Base-by-base conservation (phyloP, 1,140 invertebrate genomes). In the Branchinecta lynchi region DNA sequence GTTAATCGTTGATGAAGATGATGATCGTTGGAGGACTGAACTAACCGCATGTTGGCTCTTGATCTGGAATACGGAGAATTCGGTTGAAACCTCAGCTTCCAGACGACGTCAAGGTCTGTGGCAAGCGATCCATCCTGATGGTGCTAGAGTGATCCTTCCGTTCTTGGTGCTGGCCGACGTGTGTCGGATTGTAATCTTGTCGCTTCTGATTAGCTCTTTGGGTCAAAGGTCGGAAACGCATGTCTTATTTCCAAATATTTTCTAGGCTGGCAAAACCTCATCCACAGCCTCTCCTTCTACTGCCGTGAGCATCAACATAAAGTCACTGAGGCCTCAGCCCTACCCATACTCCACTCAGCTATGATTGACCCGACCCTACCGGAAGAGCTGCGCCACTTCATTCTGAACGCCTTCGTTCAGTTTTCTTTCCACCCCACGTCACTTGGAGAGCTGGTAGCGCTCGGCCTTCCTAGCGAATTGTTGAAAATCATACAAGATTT, bases 341-440 rank as follows among this genome's bases (percentile, higher is more conserved):
- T 60, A 60, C 12, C 17, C 17, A 20, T 60, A 20, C 17, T 60
- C 12, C 17, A 60, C 17, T 15, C 12, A 12, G 51, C 51, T 6
- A 60, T 60, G 51, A 60, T 20, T 15, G 51, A 60, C 51, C 17
- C 17, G 6, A 60, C 51, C 12, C 17, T 60, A 20, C 17, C 51
- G 17, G 51, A 60, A 15, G 51, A 60, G 17, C 17, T 60, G 12
- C 51, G 51, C 12, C 12, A 60, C 17, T 60, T 60, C 17, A 60
- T 60, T 60, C 51, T 60, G 51, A 60, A 60, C 51, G 51, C 51
- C 12, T 60, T 60, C 17, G 12, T 60, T 12, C 51, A 60, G 51
- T 20, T 60, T 15, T 20, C 12, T 2, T 60, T 60, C 51, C 17
- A 12, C 17, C 12, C 12, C 2, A 20, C 1, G 3, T 60, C 51